phyloP scores from a whole-genome alignment of 1,140 invertebrate genomes.

The Hyphantria cunea region DNA sequence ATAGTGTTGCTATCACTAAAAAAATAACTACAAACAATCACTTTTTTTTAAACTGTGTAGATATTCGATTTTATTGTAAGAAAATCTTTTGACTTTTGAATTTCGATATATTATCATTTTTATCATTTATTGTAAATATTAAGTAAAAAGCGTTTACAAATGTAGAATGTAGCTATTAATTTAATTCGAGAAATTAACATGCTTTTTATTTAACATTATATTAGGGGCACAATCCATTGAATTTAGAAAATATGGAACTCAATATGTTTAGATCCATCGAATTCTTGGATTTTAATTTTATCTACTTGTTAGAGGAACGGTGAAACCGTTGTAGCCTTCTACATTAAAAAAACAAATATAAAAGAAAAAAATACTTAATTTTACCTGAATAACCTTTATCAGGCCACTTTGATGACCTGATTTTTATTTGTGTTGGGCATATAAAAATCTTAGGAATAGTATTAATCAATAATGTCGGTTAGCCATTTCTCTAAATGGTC shows the following conservation, averaged over 20 bases:
- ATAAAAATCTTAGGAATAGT: no score
- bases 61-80: constrained; percentile 8
- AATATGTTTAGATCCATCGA: constrained; percentile 71
- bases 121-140: constrained; percentile 64
- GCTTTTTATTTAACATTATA: constrained; percentile 44
- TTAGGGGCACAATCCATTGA: constrained; percentile 51
- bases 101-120: not conserved
- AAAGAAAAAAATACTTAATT: no score
- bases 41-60: not conserved
- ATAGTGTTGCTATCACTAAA: no score
- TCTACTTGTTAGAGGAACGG: constrained; percentile 18
- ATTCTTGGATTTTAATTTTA: constrained; percentile 51
- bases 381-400: no score
- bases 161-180: constrained; percentile 51
- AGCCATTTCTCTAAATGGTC: not conserved
- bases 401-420: no score
- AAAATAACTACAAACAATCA: no score
- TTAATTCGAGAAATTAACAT: constrained; percentile 45
- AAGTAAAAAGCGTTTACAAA: constrained; percentile 48
- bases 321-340: not conserved
- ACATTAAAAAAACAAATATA: no score
- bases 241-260: constrained; percentile 59
- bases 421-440: no score
- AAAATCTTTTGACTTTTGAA: constrained; percentile 1
- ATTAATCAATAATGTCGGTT: not conserved